Conservation (phyloP, 2,888 invertebrate species). For the Eubasilissa splendida region DNA sequence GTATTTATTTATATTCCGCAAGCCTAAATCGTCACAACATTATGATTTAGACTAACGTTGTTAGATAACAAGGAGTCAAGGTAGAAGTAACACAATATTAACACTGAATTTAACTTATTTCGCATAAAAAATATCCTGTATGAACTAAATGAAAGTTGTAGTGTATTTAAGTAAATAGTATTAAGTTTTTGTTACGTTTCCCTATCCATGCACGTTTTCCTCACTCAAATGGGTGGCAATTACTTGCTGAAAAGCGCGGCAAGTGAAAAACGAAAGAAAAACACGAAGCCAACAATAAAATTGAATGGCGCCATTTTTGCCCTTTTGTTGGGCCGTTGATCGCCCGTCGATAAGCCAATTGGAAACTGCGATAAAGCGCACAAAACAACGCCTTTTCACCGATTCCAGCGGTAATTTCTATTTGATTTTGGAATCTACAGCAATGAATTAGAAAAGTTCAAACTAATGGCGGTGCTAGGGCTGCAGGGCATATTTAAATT, state of each 20-base stretch:
- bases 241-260: slow-evolving; percentile 48
- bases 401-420: neutral
- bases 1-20: too few species aligned
- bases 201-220: neutral
- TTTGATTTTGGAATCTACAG: neutral
- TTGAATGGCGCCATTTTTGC: slow-evolving; percentile 49
- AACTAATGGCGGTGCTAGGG: neutral
- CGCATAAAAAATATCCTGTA: too few species aligned
- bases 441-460: slow-evolving; percentile 1
- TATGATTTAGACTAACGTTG: too few species aligned
- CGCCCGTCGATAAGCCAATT: slow-evolving; percentile 55
- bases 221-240: slow-evolving; percentile 56
- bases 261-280: slow-evolving; percentile 49
- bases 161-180: too few species aligned
- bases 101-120: too few species aligned
- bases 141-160: too few species aligned
- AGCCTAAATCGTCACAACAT: too few species aligned
- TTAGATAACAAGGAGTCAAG: too few species aligned
- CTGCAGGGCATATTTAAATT: neutral
- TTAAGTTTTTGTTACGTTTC: too few species aligned
- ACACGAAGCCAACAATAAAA: slow-evolving; percentile 49
- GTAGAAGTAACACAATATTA: too few species aligned
- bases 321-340: slow-evolving; percentile 53
- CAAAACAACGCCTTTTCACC: slow-evolving; percentile 19
- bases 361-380: slow-evolving; percentile 38